These are phyloP conservation scores for Leptinotarsa tumamoca DNA, from an alignment of 2,888 invertebrate genomes.

Conservation along the genomic window DNA sequence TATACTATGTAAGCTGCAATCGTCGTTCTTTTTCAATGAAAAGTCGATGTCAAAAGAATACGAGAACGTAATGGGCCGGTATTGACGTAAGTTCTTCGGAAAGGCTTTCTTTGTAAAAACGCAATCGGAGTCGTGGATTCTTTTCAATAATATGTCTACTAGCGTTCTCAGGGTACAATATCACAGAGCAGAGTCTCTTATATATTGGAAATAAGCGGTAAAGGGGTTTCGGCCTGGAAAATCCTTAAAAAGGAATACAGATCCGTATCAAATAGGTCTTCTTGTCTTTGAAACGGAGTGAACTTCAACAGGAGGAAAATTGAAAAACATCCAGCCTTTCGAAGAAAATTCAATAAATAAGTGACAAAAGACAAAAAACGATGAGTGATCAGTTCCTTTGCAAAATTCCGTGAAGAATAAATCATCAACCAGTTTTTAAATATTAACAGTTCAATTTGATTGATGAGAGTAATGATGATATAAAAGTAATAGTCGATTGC, in stretches of 20 bases:
- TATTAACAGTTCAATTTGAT: too few species aligned
- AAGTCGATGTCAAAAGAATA: conserved; percentile 7
- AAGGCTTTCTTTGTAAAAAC: neutral
- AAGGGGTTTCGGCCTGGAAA: conserved; percentile 5
- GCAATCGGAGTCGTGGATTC: neutral
- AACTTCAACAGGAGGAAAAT: too few species aligned
- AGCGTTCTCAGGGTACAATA: neutral
- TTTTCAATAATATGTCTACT: conserved; percentile 5
- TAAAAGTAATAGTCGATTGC: too few species aligned
- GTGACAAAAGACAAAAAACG: too few species aligned
- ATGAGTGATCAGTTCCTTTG: too few species aligned
- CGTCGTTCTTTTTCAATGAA: neutral
- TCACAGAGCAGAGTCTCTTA: neutral
- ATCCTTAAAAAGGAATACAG: neutral
- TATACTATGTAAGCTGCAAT: neutral
- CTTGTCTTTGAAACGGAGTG: too few species aligned
- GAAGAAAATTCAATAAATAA: too few species aligned
- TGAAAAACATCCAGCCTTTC: too few species aligned
- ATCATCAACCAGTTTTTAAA: too few species aligned
- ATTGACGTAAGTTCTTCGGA: neutral
- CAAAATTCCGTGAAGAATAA: too few species aligned
- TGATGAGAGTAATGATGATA: too few species aligned
- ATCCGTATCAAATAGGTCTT: neutral
- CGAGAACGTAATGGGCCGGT: conserved; percentile 4
- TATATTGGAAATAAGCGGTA: conserved; percentile 3